Evolutionary conservation across 37 sponge, comb jelly and placozoan species (phyloP), one percentile per base, ranked within the genome.

Genomic region (Eunapius fragilis): DNA sequence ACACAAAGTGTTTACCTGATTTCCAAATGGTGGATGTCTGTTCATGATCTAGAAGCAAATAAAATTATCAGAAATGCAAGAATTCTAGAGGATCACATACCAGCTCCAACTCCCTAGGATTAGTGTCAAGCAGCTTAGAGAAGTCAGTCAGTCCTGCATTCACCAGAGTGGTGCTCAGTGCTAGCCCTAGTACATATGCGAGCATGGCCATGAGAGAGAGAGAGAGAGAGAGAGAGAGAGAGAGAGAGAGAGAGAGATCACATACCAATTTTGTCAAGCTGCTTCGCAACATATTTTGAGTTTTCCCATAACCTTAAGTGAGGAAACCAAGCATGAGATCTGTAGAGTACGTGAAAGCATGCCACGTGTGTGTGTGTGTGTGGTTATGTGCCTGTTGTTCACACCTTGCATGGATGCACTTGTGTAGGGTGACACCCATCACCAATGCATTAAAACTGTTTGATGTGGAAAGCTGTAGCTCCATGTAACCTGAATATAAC

Each of bases 71-170:
- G 24, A 25, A 37, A 88, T 23, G 19, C 45, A n/a, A 23, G 13
- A 2, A 79, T 17, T 26, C 13, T 0, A 31, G 27, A 67, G 7
- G 33, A 80, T 45, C 47, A 73, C 25, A 35, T 25, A 97, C 94
- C 82, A 97, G 58, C 79, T 99, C 99, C 25, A 99, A 87, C 80
- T 99, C 96, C 69, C 99, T 82, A n/a, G 99, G 98, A 68, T 92
- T 92, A 28, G 94, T 87, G 2, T 77, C 74, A 2, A 49, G 41
- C 3, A 99, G 70, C 71, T 94, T 94, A 19, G 84, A 41, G 33
- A 99, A 94, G 24, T 87, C 80, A 26, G 89, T 95, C 41, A 97
- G 87, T 2, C 99, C 98, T 76, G 99, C 98, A 92, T 99, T 97
- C n/a, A 97, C 99, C 81, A 99, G 89, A 28, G 92, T 86, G 31